Percentiles rank a stretch among this genome's conserved stretches.
Evolutionary conservation across 2,113 vertebrate species (phyloP).

Genomic region (Dendropsophus ebraccatus): DNA sequence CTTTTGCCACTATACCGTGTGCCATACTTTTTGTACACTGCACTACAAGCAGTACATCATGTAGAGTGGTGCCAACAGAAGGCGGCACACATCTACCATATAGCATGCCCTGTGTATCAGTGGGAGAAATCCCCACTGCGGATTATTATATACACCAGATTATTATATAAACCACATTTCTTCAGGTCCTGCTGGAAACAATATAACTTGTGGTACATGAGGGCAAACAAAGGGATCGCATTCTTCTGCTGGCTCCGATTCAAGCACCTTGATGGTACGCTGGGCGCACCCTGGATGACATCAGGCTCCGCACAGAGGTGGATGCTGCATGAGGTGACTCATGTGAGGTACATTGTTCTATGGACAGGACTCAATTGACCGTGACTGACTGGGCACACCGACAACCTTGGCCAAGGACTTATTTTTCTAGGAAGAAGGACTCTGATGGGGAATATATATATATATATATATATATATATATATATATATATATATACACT

Average conservation of each 20-base stretch:
- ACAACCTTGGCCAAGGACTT: not conserved
- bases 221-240: not conserved
- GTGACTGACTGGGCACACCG: not conserved
- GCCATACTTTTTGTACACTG: too few species aligned
- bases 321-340: not conserved
- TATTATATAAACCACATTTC: too few species aligned
- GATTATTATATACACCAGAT: not conserved
- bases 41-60: too few species aligned
- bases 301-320: not conserved
- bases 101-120: too few species aligned
- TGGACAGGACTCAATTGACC: slow-evolving; percentile 14
- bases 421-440: not conserved
- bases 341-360: slow-evolving; percentile 3
- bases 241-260: not conserved
- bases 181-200: not conserved
- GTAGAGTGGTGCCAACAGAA: too few species aligned
- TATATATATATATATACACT: too few species aligned
- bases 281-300: slow-evolving; percentile 23
- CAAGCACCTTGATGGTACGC: slow-evolving; percentile 8
- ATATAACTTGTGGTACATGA: not conserved
- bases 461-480: too few species aligned
- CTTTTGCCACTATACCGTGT: too few species aligned
- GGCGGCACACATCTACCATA: too few species aligned
- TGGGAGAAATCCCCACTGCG: not conserved
- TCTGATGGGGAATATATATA: not conserved